Evolutionary conservation across 2,113 vertebrate genomes (phyloP), one percentile per base, ranked within the genome.

Genomic region (Phylloscopus trochiloides): DNA sequence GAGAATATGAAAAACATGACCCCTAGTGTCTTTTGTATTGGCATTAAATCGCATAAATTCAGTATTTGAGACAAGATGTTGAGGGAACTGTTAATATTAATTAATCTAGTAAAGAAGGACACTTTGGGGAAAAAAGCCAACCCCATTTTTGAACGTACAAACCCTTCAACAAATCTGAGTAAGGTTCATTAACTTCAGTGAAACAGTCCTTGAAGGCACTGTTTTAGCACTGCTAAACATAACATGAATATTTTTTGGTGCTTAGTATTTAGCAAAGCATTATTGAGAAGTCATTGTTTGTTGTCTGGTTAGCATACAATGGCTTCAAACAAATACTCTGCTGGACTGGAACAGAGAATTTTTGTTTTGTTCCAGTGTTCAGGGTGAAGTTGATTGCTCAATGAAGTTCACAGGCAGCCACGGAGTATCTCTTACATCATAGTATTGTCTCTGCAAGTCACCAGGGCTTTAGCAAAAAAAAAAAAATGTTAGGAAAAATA

Each of bases 251-350:
- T 45, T 48, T 55, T 63, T 85, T 67, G 48, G 28, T 70, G 58
- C 47, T 61, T 70, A 79, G 52, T 36, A 58, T 57, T 76, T 70
- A 84, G 50, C 32, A 50, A 54, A 36, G n/a, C 14, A 7, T 45
- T 70, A 19, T 40, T 86, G 63, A 94, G 74, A 92, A 88, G 66
- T 61, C 78, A 70, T 70, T 90, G 92, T 94, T 93, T 88, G 32
- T 66, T 82, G 36, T 54, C 78, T 90, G 50, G 71, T 93, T 92
- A 79, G 19, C 34, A 32, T 63, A 72, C 62, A 90, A 17, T 72
- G 52, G 45, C 50, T 93, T 92, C 58, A 86, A 73, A 92, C 66
- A 93, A 87, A 59, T 24, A 21, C 6, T 17, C 58, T 96, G 58
- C 54, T 76, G 71, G 54, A 32, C 34, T 82, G 34, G 71, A 76